These are phyloP conservation scores for Crotalus tigris DNA, from an alignment of 2,113 vertebrate species.

Conservation along the genomic window DNA sequence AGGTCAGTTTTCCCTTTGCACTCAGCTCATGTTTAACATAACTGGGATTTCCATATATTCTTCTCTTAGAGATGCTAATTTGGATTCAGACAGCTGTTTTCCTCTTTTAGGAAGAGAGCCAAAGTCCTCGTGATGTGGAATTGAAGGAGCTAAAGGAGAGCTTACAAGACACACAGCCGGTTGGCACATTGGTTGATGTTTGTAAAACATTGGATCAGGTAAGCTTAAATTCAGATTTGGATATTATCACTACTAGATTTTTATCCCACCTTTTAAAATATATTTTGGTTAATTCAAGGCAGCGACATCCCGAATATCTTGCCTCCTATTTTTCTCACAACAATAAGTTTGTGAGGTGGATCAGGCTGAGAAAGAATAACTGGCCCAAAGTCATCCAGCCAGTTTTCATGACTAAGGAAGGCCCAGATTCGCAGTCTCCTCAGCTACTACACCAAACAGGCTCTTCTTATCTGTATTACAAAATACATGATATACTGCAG, in stretches of 20 bases:
- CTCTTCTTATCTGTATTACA: background rate
- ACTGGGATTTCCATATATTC: background rate
- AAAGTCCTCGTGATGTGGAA: slow-evolving; percentile 80
- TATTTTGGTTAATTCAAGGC: background rate
- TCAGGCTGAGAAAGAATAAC: background rate
- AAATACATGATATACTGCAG: background rate
- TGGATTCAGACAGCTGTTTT: background rate
- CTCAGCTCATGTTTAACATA: background rate
- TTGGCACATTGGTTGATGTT: slow-evolving; percentile 88
- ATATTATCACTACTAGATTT: background rate
- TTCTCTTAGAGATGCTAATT: background rate
- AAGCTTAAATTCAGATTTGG: background rate
- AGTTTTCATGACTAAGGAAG: background rate
- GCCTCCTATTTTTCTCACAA: background rate
- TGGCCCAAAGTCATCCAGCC: background rate
- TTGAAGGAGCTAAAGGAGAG: slow-evolving; percentile 88
- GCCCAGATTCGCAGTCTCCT: background rate
- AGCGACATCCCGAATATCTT: background rate
- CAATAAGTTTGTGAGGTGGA: background rate
- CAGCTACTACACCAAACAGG: background rate
- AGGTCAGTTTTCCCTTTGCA: background rate
- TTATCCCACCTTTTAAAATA: background rate
- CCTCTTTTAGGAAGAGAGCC: slow-evolving; percentile 76
- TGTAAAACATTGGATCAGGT: slow-evolving; percentile 97
- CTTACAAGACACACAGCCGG: slow-evolving; percentile 93